These are phyloP conservation scores for Cheilosia urbana DNA, from an alignment of 2,888 invertebrate genomes.

Conservation along the genomic window DNA sequence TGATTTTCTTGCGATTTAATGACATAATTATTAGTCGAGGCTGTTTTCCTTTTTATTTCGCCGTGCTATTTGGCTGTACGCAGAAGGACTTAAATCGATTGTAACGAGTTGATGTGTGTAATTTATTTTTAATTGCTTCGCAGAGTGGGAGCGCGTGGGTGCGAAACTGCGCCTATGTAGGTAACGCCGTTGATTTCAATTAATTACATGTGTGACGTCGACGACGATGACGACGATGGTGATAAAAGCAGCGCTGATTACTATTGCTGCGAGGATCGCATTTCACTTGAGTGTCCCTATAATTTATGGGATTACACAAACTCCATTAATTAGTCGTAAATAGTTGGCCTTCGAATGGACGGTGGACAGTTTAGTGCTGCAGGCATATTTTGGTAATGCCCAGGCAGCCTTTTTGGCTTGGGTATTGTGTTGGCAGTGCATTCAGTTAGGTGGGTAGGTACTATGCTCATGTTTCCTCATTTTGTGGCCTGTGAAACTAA, in stretches of 20 bases:
- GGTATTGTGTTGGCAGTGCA: neutral
- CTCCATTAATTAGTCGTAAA: conserved; percentile 44
- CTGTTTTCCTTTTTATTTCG: neutral
- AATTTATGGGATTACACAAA: conserved; percentile 56
- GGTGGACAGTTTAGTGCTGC: neutral
- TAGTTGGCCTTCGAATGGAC: conserved; percentile 38
- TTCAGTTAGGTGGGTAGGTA: neutral
- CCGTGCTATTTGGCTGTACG: neutral
- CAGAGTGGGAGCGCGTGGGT: neutral
- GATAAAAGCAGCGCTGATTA: conserved; percentile 62
- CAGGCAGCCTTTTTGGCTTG: neutral
- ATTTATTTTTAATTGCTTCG: conserved; percentile 64
- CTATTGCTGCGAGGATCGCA: conserved; percentile 46
- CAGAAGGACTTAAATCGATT: conserved; percentile 45
- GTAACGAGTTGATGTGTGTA: conserved; percentile 32
- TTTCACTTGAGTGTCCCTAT: conserved; percentile 62
- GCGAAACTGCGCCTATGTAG: conserved; percentile 4
- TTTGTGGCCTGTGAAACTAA: neutral
- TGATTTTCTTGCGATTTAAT: conserved; percentile 36
- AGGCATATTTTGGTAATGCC: neutral
- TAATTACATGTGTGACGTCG: conserved; percentile 56
- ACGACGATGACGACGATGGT: conserved; percentile 13
- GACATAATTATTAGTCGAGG: conserved; percentile 51
- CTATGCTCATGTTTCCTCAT: neutral
- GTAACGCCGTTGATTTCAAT: conserved; percentile 56